These are phyloP conservation scores for Brachyopa scutellaris DNA, from an alignment of 2,888 invertebrate species.

Conservation along the genomic window DNA sequence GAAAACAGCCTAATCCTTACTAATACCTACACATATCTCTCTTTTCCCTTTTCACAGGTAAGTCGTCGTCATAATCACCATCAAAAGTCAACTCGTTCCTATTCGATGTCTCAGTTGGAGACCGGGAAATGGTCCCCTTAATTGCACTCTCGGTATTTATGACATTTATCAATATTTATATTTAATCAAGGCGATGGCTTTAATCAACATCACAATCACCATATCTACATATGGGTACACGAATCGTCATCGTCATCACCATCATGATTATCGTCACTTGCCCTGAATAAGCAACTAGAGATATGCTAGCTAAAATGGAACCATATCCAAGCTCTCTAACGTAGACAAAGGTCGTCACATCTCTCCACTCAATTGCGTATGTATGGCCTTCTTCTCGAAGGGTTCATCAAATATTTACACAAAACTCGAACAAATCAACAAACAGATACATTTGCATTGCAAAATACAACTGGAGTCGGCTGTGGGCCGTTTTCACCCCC, in stretches of 20 bases:
- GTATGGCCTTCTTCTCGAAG: conserved; percentile 49
- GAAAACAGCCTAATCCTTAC: conserved; percentile 5
- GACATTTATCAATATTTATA: conserved; percentile 72
- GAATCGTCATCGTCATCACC: conserved; percentile 24
- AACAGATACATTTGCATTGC: conserved; percentile 44
- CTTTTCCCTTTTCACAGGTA: conserved; percentile 58
- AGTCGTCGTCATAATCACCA: conserved; percentile 17
- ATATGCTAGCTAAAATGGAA: neutral
- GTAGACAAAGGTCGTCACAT: conserved; percentile 6
- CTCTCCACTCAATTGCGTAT: neutral
- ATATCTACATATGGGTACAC: conserved; percentile 32
- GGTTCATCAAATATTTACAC: conserved; percentile 67
- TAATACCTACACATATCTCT: conserved; percentile 39
- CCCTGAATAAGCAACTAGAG: conserved; percentile 11
- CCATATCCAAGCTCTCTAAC: neutral
- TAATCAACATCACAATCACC: conserved; percentile 68
- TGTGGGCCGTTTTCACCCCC: neutral
- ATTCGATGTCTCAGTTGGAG: neutral
- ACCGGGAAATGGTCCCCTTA: conserved; percentile 15
- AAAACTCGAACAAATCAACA: conserved; percentile 63
- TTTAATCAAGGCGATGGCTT: conserved; percentile 64
- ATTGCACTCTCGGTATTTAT: conserved; percentile 68
- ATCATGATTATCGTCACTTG: conserved; percentile 60
- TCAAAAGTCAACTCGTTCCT: neutral
- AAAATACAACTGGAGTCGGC: conserved; percentile 11